Conservation (phyloP, 2,888 invertebrate species). For the Morpho achilles region DNA sequence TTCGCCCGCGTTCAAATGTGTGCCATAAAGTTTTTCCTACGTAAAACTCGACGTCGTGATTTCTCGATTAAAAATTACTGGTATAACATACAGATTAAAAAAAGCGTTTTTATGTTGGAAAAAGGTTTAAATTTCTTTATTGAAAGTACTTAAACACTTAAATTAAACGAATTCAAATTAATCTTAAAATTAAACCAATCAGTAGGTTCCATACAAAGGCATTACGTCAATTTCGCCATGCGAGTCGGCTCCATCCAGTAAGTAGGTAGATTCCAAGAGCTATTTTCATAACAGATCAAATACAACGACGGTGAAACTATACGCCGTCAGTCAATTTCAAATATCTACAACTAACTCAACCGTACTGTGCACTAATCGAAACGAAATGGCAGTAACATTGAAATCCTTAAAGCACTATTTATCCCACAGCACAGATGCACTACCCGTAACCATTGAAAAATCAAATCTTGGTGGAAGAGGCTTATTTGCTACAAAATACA, state of each 20-base stretch:
- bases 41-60: too few species aligned
- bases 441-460: conserved; percentile 76
- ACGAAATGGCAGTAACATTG: conserved; percentile 11
- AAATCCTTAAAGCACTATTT: conserved; percentile 6
- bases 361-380: conserved; percentile 10
- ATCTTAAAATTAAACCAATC: background rate
- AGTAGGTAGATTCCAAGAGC: conserved; percentile 52
- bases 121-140: background rate
- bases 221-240: conserved; percentile 61
- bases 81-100: too few species aligned
- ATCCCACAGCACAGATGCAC: conserved; percentile 22
- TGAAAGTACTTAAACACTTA: background rate
- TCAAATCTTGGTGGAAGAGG: conserved; percentile 84
- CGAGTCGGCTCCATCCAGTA: conserved; percentile 47
- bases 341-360: conserved; percentile 16
- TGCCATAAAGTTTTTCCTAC: too few species aligned
- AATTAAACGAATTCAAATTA: background rate
- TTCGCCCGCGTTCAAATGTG: too few species aligned
- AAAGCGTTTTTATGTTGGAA: too few species aligned
- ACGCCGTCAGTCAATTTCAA: conserved; percentile 32
- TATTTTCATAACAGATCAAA: conserved; percentile 64
- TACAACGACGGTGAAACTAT: conserved; percentile 41
- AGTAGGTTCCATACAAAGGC: conserved; percentile 9
- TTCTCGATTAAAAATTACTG: too few species aligned
- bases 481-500: conserved; percentile 81